These are phyloP conservation scores for Vicugna pacos DNA, from an alignment of 2,113 vertebrate species.

Conservation along the genomic window DNA sequence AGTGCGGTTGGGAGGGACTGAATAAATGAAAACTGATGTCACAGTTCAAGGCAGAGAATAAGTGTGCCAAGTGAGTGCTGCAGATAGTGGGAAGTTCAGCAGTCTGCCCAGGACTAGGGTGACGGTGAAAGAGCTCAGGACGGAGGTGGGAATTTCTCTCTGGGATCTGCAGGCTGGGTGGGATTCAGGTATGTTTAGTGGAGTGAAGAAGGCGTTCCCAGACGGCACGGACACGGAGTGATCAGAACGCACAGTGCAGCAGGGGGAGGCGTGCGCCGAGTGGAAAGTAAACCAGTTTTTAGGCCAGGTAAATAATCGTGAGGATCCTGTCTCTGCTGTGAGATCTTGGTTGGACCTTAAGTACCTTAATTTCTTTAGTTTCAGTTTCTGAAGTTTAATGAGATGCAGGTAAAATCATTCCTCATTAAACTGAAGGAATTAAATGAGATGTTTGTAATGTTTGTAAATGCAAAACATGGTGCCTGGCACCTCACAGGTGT, in stretches of 20 bases:
- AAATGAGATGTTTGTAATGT: background rate
- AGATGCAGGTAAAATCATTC: background rate
- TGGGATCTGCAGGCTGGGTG: background rate
- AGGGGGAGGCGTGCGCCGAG: background rate
- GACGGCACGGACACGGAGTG: background rate
- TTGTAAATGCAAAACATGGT: slow-evolving; percentile 4
- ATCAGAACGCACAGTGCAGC: background rate
- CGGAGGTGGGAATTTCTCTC: slow-evolving; percentile 27
- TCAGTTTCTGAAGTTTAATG: background rate
- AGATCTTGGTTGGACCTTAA: background rate
- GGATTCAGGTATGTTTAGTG: background rate
- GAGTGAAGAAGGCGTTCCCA: background rate
- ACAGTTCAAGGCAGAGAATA: background rate
- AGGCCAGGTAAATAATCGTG: background rate
- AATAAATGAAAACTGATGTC: slow-evolving; percentile 1
- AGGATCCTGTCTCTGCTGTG: background rate
- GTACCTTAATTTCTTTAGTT: background rate
- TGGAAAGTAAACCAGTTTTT: background rate
- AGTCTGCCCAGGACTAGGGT: background rate
- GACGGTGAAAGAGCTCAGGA: background rate
- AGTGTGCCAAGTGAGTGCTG: background rate
- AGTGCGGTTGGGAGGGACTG: background rate
- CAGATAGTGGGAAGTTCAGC: background rate
- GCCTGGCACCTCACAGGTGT: background rate
- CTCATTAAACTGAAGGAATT: background rate